These are phyloP conservation scores for Tryphoninae sp. DNA, from an alignment of 2,888 invertebrate genomes.

Conservation along the genomic window DNA sequence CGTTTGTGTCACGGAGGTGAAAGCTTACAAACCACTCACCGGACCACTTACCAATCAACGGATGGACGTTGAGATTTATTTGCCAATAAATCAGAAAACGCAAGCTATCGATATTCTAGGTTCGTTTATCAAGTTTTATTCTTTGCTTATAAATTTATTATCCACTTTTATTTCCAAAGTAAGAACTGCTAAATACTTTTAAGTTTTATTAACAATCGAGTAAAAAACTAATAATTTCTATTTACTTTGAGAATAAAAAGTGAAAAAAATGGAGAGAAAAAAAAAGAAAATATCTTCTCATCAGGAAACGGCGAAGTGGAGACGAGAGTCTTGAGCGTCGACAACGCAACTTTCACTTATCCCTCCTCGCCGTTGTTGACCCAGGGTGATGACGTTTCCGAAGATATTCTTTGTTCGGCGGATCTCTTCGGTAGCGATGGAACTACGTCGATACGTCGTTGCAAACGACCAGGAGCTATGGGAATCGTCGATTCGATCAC, in stretches of 20 bases:
- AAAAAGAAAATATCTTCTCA: slow-evolving; percentile 49
- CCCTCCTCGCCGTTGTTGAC: slow-evolving; percentile 91
- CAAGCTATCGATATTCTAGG: slow-evolving; percentile 72
- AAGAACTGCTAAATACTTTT: not conserved
- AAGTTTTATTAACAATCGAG: not conserved
- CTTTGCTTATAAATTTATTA: not conserved
- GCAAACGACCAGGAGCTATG: slow-evolving; percentile 66
- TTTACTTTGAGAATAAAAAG: not conserved
- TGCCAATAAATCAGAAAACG: slow-evolving; percentile 86
- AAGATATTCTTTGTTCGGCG: slow-evolving; percentile 82
- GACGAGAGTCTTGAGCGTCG: slow-evolving; percentile 82
- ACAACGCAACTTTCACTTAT: slow-evolving; percentile 89
- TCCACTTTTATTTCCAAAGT: not conserved
- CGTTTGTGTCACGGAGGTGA: slow-evolving; percentile 85
- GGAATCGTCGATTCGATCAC: slow-evolving; percentile 62
- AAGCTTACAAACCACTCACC: slow-evolving; percentile 83
- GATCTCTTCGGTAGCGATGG: slow-evolving; percentile 66
- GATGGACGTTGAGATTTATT: slow-evolving; percentile 85
- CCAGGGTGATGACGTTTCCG: slow-evolving; percentile 85
- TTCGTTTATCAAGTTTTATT: slow-evolving; percentile 57
- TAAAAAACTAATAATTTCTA: not conserved
- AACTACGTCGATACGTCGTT: slow-evolving; percentile 47
- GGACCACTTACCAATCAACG: slow-evolving; percentile 80
- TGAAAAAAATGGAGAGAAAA: not conserved
- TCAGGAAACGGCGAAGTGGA: slow-evolving; percentile 84